Evolutionary conservation across 2,113 vertebrate species (phyloP).

Genomic region (Corvus moneduloides): DNA sequence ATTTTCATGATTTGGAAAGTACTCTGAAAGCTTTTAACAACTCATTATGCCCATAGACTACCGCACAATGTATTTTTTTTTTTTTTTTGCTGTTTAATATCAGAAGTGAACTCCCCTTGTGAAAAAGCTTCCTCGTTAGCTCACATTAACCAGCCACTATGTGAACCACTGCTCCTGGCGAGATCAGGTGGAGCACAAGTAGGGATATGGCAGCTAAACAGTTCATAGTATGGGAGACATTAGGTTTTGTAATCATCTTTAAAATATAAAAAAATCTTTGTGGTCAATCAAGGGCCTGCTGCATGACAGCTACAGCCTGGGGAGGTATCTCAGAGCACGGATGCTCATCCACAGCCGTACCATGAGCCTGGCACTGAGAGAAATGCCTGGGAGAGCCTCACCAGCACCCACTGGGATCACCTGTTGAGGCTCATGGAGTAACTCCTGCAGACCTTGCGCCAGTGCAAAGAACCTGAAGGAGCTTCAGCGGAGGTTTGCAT

Average conservation of each 20-base stretch:
- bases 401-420: rapidly evolving
- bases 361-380: neutral
- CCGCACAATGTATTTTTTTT: neutral
- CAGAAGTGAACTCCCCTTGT: neutral
- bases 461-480: rapidly evolving
- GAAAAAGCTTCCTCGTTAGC: neutral
- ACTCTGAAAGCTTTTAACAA: neutral
- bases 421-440: rapidly evolving
- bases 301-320: too few relatives aligned
- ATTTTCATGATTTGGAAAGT: neutral
- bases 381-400: neutral
- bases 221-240: neutral
- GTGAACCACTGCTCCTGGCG: neutral
- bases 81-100: neutral
- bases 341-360: neutral
- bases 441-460: neutral
- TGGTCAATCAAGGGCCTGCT: neutral
- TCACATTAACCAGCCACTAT: neutral
- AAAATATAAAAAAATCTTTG: neutral
- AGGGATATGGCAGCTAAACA: neutral
- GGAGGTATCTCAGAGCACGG: neutral
- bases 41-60: neutral
- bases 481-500: neutral
- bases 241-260: neutral
- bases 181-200: neutral